Evolutionary conservation across 2,888 invertebrate species (phyloP), one percentile per base, ranked within the genome.

Genomic region (Parnassius glacialis): DNA sequence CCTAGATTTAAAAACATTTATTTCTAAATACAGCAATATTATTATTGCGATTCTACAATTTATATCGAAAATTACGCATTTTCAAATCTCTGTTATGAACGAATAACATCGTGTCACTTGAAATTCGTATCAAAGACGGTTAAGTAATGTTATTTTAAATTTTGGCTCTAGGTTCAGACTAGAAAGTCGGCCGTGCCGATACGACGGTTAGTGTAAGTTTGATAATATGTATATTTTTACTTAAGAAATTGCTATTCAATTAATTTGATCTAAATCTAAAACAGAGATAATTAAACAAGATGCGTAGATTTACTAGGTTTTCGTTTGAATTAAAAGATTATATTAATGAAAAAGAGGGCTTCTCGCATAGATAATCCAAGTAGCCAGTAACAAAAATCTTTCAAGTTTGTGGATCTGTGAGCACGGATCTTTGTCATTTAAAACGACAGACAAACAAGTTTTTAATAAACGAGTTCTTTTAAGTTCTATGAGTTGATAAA

Each of bases 141-240:
- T 54, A 64, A 64, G 66, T 65, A 62, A 59, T 60, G 59, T 60
- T 68, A 65, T 67, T 57, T 62, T 70, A 71, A 68, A 61, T 56
- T 67, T 69, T 72, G 70, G 68, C 73, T 68, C 58, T 60, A 56
- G 65, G 71, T 34, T 7, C 7, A 5, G 7, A 34, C 58, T 60
- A 56, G 65, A 70, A 82, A 81, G 77, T 84, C 76, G 83, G 81
- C 68, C 84, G 70, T 80, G 80, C 79, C 72, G 77, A 84, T 71
- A 77, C 66, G 71, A 70, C 69, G 70, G 70, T 68, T 45, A 1
- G 12, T 34, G 34, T 10, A 20, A 20, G 20, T 20, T 2, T 20
- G 44, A 50, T 43, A 61, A 42, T 20, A 20, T n/a, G n/a, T 54
- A 55, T 59, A 63, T 61, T 44, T 61, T 47, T 13, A 52, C 56